phyloP scores from a whole-genome alignment of 2,797 vertebrate species.

The Petrocephalus sullivani region DNA sequence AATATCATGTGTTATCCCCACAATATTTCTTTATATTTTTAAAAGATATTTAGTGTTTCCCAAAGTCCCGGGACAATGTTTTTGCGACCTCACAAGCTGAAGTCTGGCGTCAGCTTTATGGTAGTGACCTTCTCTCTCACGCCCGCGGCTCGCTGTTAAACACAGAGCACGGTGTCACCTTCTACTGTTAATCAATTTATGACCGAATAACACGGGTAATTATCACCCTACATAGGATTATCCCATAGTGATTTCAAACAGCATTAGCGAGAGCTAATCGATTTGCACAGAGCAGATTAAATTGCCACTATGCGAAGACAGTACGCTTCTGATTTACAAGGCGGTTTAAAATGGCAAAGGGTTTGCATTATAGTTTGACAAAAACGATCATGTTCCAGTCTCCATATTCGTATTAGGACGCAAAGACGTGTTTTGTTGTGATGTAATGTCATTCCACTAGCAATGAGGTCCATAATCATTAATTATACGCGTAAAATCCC shows the following conservation, averaged over 20 bases:
- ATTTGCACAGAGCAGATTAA: slow-evolving; percentile 43
- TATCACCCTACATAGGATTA: slow-evolving; percentile 47
- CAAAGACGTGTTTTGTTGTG: background rate
- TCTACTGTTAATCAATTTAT: slow-evolving; percentile 47
- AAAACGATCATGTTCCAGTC: background rate
- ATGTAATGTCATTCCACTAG: background rate
- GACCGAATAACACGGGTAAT: slow-evolving; percentile 47
- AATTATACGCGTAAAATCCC: background rate
- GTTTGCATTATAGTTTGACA: background rate
- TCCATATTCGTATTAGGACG: background rate
- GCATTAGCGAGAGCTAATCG: slow-evolving; percentile 40
- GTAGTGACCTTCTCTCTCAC: slow-evolving; percentile 16
- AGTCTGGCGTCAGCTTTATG: slow-evolving; percentile 6
- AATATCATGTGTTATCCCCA: background rate
- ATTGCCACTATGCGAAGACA: slow-evolving; percentile 33
- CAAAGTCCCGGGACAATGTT: background rate
- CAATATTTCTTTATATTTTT: background rate
- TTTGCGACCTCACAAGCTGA: background rate
- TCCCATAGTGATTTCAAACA: slow-evolving; percentile 45
- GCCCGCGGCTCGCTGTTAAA: slow-evolving; percentile 22
- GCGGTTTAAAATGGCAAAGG: background rate
- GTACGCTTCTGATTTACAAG: background rate
- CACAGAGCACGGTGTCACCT: slow-evolving; percentile 19
- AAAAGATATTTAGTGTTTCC: background rate
- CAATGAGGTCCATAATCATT: background rate